Evolutionary conservation across 1,140 invertebrate genomes (phyloP).

Genomic region (Phocides pigmalion): DNA sequence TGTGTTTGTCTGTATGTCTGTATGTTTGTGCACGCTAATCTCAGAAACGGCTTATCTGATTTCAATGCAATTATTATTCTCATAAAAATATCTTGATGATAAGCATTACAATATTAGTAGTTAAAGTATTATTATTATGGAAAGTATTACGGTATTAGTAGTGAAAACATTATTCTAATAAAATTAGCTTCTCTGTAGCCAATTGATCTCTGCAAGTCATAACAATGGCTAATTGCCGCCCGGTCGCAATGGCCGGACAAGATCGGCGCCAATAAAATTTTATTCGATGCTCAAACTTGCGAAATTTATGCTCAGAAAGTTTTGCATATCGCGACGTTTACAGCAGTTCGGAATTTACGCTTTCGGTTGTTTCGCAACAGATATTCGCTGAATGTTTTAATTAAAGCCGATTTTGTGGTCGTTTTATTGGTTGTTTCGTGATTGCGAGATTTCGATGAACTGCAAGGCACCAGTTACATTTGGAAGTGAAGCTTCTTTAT

Average conservation of each 20-base stretch:
- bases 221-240: conserved; percentile 47
- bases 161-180: background rate
- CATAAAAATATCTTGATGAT: too few relatives aligned
- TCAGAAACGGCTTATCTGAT: too few relatives aligned
- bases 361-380: conserved; percentile 27
- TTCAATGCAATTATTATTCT: too few relatives aligned
- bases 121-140: too few relatives aligned
- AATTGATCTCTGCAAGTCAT: conserved; percentile 28
- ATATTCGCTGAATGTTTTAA: conserved; percentile 31
- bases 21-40: too few relatives aligned
- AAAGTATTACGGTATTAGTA: too few relatives aligned
- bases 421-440: conserved; percentile 8
- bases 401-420: conserved; percentile 12
- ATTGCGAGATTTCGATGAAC: background rate
- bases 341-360: conserved; percentile 32
- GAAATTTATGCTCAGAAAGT: conserved; percentile 41
- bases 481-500: too few relatives aligned
- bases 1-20: too few relatives aligned
- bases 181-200: background rate
- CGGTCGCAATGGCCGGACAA: conserved; percentile 41
- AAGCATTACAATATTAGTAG: too few relatives aligned
- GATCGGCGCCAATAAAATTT: conserved; percentile 47
- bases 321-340: conserved; percentile 33
- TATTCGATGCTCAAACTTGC: conserved; percentile 44
- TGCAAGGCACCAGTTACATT: too few relatives aligned